Base-by-base conservation (phyloP, 2,113 vertebrate genomes). In the Campylorhamphus procurvoides region DNA sequence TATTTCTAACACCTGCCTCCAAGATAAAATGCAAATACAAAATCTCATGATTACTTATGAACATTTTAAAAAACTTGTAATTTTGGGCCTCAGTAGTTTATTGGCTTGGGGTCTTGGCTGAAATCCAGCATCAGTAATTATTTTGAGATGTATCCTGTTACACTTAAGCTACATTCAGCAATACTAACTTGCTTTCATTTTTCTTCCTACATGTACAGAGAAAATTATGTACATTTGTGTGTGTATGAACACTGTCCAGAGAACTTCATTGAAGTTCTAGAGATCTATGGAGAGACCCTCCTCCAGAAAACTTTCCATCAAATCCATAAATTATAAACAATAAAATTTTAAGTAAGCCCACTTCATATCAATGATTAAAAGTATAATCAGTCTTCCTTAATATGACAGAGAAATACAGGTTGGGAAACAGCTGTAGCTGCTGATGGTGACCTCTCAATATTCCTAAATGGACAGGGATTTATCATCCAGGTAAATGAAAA, bases 101-200 rank as follows among this genome's bases (percentile, higher is more conserved):
- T 29, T 76, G 69, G 16, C 67, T 80, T 67, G 33, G 46, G 56
- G 47, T 80, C 17, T 52, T 88, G 76, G 68, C 55, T 72, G 74
- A 90, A 94, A 86, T 67, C 63, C 82, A 92, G 60, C 47, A 84
- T 67, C 35, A 81, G 52, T 67, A 78, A 93, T 49, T 67, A 81
- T 37, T 84, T 0, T 7, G 47, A 86, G 55, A 63, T 8, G 20
- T 37, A 78, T 72, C 76, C 74, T 75, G 46, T 33, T 90, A 64
- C 79, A 44, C 60, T 80, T 47, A 75, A 67, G 39, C 27, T 77
- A 17, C 59, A 80, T 84, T 84, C 64, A 84, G 55, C 52, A 88
- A 37, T 60, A 67, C 58, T 79, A 75, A 78, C 40, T 76, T 69
- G 35, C 29, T 85, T 71, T 82, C n/a, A 14, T 88, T 77, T 87